Evolutionary conservation across 53 echinoderm and acorn worm species (phyloP), one percentile per base, ranked within the genome.

Genomic region (Paelopatides confundens): DNA sequence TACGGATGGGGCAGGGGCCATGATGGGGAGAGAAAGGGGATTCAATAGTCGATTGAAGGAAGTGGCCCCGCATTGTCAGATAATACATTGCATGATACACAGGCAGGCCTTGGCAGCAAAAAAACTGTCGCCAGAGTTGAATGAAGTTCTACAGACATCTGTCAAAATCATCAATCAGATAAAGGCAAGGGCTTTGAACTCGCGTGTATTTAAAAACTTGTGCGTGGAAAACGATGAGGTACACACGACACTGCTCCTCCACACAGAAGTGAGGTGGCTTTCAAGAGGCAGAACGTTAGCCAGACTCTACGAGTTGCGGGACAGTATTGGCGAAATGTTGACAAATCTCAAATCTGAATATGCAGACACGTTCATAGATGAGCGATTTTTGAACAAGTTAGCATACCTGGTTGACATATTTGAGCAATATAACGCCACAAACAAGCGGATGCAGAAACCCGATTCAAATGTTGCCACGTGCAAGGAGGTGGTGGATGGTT

Each of bases 141-240:
- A 65, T 26, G 65, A 65, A 21, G 65, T 65, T 21, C 65, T 65
- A 2, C 65, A 65, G 65, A 65, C 65, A 65, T 21, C 21, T 65
- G 65, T 65, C 65, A 65, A 65, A 26, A 26, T 65, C 21, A 65
- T 65, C 65, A 65, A 65, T 26, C 23, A 65, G 39, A 39, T 39
- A 3, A 65, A 65, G 5, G 65, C 65, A 26, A 14, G 23, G 23
- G 65, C 65, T 18, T 26, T 65, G 15, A 65, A 65, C 65, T 65
- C 65, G 23, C 15, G 65, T 21, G 65, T 65, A 26, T 65, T 65
- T 26, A 2, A 65, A 26, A 65, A 65, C 15, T 65, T 65, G 23
- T 65, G 65, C 65, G 65, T 21, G 23, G 65, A 65, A 65, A 65
- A 65, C 65, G 65, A 65, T 26, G 65, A 65, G 23, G 65, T 21